Conservation (phyloP, 2,888 invertebrate genomes). For the Drosophila meridionalis region DNA sequence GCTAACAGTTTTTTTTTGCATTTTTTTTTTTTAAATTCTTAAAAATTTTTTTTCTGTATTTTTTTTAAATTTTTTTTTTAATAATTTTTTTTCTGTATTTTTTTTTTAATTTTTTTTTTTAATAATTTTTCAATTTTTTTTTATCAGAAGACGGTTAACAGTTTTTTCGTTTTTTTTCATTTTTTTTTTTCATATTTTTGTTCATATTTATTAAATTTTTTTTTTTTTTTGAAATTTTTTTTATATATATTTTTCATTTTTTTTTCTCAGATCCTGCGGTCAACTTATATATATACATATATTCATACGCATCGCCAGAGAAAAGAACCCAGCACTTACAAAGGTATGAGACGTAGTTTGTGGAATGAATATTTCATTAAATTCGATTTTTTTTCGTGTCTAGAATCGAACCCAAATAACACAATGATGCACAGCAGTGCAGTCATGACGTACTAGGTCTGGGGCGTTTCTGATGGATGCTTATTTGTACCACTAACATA, state of each 20-base stretch:
- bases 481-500: background rate
- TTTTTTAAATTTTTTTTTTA: too few relatives aligned
- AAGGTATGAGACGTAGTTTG: background rate
- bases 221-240: background rate
- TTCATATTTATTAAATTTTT: background rate
- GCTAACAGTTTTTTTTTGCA: too few relatives aligned
- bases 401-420: background rate
- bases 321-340: too few relatives aligned
- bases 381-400: background rate
- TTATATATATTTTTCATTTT: background rate
- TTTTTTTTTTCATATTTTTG: background rate
- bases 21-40: too few relatives aligned
- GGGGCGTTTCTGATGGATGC: background rate
- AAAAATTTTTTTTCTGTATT: too few relatives aligned
- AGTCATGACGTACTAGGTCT: background rate
- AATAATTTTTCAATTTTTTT: too few relatives aligned
- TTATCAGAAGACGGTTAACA: too few relatives aligned
- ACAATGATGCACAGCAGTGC: background rate
- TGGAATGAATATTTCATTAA: background rate
- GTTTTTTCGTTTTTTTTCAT: too few relatives aligned
- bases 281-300: constrained; percentile 1
- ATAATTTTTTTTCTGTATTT: too few relatives aligned
- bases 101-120: too few relatives aligned
- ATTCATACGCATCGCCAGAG: background rate
- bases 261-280: background rate